These are phyloP conservation scores for Trisateles emortualis DNA, from an alignment of 2,888 invertebrate species.

Conservation along the genomic window DNA sequence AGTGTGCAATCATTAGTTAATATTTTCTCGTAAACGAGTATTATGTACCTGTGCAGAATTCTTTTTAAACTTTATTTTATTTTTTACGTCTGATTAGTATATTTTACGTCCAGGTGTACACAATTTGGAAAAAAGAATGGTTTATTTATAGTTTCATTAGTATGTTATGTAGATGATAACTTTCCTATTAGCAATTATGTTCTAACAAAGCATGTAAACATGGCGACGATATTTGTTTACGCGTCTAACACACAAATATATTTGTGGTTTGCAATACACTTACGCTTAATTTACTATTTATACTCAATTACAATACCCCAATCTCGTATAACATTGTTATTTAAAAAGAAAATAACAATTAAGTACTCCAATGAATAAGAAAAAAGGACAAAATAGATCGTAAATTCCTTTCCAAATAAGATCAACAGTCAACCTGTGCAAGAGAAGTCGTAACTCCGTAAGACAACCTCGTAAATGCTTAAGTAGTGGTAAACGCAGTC, in stretches of 20 bases:
- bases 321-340: constrained; percentile 7
- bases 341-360: constrained; percentile 55
- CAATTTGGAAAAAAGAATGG: background rate
- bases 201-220: constrained; percentile 37
- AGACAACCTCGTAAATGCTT: constrained; percentile 78
- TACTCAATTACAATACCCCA: constrained; percentile 10
- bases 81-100: too few relatives aligned
- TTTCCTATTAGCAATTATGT: constrained; percentile 38
- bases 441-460: constrained; percentile 66
- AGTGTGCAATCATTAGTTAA: too few relatives aligned
- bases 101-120: too few relatives aligned
- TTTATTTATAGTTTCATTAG: constrained; percentile 28
- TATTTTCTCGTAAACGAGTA: too few relatives aligned
- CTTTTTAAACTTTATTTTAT: too few relatives aligned
- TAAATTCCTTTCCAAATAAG: constrained; percentile 60
- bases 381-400: constrained; percentile 49
- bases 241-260: constrained; percentile 31
- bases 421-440: constrained; percentile 64
- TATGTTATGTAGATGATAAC: constrained; percentile 40
- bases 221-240: constrained; percentile 31
- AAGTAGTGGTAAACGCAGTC: constrained; percentile 71
- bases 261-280: constrained; percentile 14
- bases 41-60: too few relatives aligned
- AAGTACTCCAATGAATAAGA: constrained; percentile 57
- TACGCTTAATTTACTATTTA: constrained; percentile 9